Percentiles rank a stretch among this genome's conserved stretches.
Evolutionary conservation across 1,140 invertebrate species (phyloP).

Genomic region (Parasteatoda tepidariorum): DNA sequence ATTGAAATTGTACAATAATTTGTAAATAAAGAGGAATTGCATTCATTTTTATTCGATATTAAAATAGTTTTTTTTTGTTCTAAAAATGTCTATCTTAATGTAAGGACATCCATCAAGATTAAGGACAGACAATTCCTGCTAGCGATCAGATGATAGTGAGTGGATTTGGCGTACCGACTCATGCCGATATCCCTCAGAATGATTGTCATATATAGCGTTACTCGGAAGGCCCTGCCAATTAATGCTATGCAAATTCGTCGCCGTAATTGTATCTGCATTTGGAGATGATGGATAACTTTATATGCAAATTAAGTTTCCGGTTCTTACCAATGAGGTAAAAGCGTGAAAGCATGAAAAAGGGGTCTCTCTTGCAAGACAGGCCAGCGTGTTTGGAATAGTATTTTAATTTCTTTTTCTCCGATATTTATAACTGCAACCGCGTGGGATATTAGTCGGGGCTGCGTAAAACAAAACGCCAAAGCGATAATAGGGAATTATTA

Average conservation of each 20-base stretch:
- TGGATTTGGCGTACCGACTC: too few species aligned
- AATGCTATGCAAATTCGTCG: constrained; percentile 52
- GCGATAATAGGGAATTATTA: constrained; percentile 55
- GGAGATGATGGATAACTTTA: constrained; percentile 59
- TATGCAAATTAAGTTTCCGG: constrained; percentile 59
- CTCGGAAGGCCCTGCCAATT: constrained; percentile 32
- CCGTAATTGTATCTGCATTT: constrained; percentile 59
- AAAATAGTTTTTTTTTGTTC: too few species aligned
- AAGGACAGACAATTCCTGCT: too few species aligned
- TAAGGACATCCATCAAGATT: too few species aligned
- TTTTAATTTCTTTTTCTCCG: constrained; percentile 57
- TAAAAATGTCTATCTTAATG: too few species aligned
- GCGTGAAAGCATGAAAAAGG: constrained; percentile 21
- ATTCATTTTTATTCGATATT: too few species aligned
- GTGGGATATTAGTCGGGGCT: constrained; percentile 37
- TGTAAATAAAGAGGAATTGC: too few species aligned
- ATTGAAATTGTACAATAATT: too few species aligned
- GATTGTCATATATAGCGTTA: constrained; percentile 6
- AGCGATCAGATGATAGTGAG: too few species aligned
- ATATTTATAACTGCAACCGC: constrained; percentile 33
- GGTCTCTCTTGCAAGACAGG: neutral
- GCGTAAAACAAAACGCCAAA: constrained; percentile 27
- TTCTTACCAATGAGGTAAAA: constrained; percentile 19
- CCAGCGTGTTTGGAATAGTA: constrained; percentile 55
- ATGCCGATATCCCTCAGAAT: too few species aligned